Evolutionary conservation across 1,140 invertebrate species (phyloP), one percentile per base, ranked within the genome.

Genomic region (Psix sp.): DNA sequence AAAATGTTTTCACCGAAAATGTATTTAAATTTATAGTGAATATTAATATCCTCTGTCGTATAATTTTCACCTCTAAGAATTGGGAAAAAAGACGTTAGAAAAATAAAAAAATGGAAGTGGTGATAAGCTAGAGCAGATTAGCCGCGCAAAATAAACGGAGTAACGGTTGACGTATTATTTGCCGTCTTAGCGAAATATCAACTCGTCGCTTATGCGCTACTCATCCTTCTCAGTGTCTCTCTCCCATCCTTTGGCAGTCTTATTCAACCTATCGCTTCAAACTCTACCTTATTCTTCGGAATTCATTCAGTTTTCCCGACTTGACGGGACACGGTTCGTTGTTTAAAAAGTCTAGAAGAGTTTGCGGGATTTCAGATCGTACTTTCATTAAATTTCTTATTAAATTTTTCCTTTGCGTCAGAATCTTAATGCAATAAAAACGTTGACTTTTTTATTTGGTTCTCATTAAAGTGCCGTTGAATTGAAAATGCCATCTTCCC

Each of bases 141-240:
- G 72, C 48, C 52, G 70, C 66, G 71, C 51, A 84, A 81, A 80
- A 78, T 83, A 83, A 82, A 81, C 81, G 70, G 63, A 82, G 75
- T 80, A 75, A 76, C 75, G 78, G 72, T 71, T 82, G 80, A 82
- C 80, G 82, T 82, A 78, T 84, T 82, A 84, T 84, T 83, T 83
- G 83, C 80, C 75, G 77, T 72, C 78, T 78, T 77, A 74, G 73
- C 76, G 78, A 77, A 84, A 84, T 82, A 79, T 82, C 80, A 74
- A 77, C 80, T 80, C 77, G 75, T 77, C 78, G 76, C 59, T 73
- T 76, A 65, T 76, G 62, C 67, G 24, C 43, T 57, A 51, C 57
- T 74, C 71, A 67, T 67, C 71, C 62, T 57, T 62, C 52, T 52
- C 43, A 38, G 29, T 39, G 51, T 36, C 39, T 62, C 31, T 31